Percentiles rank a stretch among this genome's conserved stretches.
phyloP scores from a whole-genome alignment of 2,797 vertebrate genomes.

The Cynodonichthys magdalenae region DNA sequence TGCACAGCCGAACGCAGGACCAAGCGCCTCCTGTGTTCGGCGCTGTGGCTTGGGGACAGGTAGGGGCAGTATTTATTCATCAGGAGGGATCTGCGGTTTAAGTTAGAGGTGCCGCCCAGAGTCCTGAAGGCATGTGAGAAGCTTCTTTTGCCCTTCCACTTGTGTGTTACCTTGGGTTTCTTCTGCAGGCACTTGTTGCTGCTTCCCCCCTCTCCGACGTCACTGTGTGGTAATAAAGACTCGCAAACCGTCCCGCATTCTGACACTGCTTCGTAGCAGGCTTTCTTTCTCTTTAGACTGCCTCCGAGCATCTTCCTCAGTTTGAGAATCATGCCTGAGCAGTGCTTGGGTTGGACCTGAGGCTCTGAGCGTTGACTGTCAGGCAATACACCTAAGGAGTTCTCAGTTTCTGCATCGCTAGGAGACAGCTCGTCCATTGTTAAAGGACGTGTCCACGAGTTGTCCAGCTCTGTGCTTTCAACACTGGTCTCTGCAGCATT shows the following conservation, averaged over 20 bases:
- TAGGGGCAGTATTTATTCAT: constrained; percentile 83
- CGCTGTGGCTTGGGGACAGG: constrained; percentile 69
- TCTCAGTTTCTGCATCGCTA: constrained; percentile 53
- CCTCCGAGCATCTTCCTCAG: constrained; percentile 70
- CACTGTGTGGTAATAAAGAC: constrained; percentile 18
- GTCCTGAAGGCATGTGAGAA: constrained; percentile 47
- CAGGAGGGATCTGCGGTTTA: constrained; percentile 58
- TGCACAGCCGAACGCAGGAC: constrained; percentile 76
- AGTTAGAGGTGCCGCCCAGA: constrained; percentile 51
- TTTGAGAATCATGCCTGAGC: constrained; percentile 78
- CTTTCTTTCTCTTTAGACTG: constrained; percentile 48
- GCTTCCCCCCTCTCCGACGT: neutral
- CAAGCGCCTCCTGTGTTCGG: constrained; percentile 73
- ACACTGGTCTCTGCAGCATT: constrained; percentile 16
- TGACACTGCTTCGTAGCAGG: constrained; percentile 56
- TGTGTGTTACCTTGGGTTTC: constrained; percentile 28
- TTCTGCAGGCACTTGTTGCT: constrained; percentile 9
- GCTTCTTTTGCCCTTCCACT: constrained; percentile 39
- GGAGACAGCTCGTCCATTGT: constrained; percentile 62
- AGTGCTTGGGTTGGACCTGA: constrained; percentile 42
- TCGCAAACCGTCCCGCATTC: constrained; percentile 25
- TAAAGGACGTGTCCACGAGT: constrained; percentile 70
- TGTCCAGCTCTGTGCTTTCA: constrained; percentile 28
- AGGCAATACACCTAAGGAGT: constrained; percentile 19
- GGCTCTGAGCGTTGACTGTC: constrained; percentile 15